These are phyloP conservation scores for Lepidostoma basale DNA, from an alignment of 1,140 invertebrate species.

Conservation along the genomic window DNA sequence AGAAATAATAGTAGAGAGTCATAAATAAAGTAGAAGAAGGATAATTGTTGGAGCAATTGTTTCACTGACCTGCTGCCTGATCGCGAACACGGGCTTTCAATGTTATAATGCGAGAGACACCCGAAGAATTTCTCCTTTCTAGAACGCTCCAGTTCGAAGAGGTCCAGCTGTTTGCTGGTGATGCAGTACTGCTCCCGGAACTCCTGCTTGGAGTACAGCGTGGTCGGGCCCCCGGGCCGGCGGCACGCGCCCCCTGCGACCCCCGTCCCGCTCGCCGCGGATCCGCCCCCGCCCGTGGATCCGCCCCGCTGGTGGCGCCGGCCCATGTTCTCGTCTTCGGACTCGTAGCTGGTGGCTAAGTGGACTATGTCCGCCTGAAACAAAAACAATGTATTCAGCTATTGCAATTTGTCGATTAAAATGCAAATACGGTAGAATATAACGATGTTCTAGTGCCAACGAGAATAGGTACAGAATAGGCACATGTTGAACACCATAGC, in stretches of 20 bases:
- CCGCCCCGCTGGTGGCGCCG: conserved; percentile 62
- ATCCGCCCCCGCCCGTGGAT: conserved; percentile 61
- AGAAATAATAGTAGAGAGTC: no score
- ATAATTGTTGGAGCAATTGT: no score
- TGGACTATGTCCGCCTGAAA: conserved; percentile 68
- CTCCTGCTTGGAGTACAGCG: conserved; percentile 81
- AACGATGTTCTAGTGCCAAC: no score
- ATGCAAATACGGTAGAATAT: no score
- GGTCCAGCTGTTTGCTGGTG: conserved; percentile 85
- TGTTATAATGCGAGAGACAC: conserved; percentile 78
- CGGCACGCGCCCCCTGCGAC: conserved; percentile 43
- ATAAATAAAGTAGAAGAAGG: no score
- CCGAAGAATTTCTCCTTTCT: conserved; percentile 78
- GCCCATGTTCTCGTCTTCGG: conserved; percentile 72
- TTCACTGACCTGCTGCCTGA: conserved; percentile 45
- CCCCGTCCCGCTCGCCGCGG: conserved; percentile 53
- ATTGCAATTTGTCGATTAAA: no score
- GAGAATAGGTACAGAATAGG: no score
- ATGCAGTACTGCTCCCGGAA: conserved; percentile 83
- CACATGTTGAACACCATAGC: no score
- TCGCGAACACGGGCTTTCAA: conserved; percentile 65
- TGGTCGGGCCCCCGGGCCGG: conserved; percentile 54
- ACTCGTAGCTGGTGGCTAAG: conserved; percentile 71
- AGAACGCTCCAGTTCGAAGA: conserved; percentile 75
- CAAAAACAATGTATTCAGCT: conserved; percentile 11